Percentiles rank a stretch among this genome's conserved stretches.
Evolutionary conservation across 2,888 invertebrate species (phyloP).

Genomic region (Drosophila stalkeri): DNA sequence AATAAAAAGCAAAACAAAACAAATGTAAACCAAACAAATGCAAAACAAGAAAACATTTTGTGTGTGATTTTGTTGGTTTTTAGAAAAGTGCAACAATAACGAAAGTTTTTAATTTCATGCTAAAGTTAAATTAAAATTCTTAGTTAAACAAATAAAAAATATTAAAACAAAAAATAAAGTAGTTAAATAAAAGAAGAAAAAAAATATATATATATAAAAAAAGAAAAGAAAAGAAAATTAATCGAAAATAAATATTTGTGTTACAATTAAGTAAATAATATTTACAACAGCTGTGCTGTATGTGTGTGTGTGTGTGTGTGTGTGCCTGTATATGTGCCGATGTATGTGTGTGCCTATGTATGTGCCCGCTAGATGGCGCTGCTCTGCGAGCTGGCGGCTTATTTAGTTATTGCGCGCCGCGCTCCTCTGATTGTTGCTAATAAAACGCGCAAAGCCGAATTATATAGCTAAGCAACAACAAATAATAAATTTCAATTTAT

Average conservation of each 20-base stretch:
- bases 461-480: conserved; percentile 50
- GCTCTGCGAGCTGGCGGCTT: conserved; percentile 45
- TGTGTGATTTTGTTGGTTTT: conserved; percentile 15
- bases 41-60: conserved; percentile 21
- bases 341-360: conserved; percentile 17
- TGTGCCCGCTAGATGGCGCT: conserved; percentile 70
- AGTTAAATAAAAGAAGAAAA: conserved; percentile 15
- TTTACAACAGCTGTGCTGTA: conserved; percentile 46
- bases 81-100: conserved; percentile 46
- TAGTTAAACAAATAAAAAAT: conserved; percentile 48
- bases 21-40: conserved; percentile 31
- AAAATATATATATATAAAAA: conserved; percentile 9
- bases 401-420: conserved; percentile 42
- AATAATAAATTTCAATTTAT: conserved; percentile 69
- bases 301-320: conserved; percentile 11
- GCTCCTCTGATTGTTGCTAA: conserved; percentile 37
- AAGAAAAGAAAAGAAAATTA: conserved; percentile 6
- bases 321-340: conserved; percentile 9
- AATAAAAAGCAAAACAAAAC: conserved; percentile 39
- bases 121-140: conserved; percentile 60
- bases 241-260: conserved; percentile 32
- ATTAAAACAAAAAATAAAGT: background rate
- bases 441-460: conserved; percentile 61
- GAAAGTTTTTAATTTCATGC: conserved; percentile 62
- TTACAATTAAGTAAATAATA: conserved; percentile 39